Base-by-base conservation (phyloP, 2,888 invertebrate genomes). In the Platycnemis pennipes region DNA sequence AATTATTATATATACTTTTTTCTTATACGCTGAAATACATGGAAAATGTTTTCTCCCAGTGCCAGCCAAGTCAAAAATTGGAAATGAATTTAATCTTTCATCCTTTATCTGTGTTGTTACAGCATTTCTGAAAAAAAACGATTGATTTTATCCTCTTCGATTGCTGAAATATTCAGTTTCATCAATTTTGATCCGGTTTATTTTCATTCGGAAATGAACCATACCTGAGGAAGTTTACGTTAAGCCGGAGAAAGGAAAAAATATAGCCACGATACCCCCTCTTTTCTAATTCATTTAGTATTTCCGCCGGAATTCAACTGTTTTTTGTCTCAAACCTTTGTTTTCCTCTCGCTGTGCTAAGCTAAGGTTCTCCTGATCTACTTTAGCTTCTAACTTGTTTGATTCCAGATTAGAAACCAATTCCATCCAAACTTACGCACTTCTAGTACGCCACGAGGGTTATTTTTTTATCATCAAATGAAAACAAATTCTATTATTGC, bases 151-250 rank as follows among this genome's bases (percentile, higher is more conserved):
- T 26, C 56, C 56, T 0, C 45, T 56, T 42, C n/a, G n/a, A 53
- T 89, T 44, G 91, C 56, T 42, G 42, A 91, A 91, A 91, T 63
- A 91, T 91, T 53, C 63, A 91, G 91, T 56, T 56, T 63, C 44
- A 91, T 91, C 91, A 91, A 63, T 56, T 42, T 56, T 63, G 7
- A 44, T 7, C 19, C 63, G 19, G 56, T 91, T 44, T 53, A 31
- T 42, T 91, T 42, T 22, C 37, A 22, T 63, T 2, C 91, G 91
- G 91, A 63, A 91, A 91, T 91, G 91, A 91, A 91, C 63, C 16
- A 26, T 63, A 22, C 56, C 56, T 63, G 8, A n/a, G 44, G 42
- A 63, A 91, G 11, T 42, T 91, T 42, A 91, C 42, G 63, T 56
- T 56, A 44, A 37, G 91, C 53, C 22, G 0, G 56, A 31, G 37